Conservation (phyloP, 2,888 invertebrate species). For the Mythimna loreyi region DNA sequence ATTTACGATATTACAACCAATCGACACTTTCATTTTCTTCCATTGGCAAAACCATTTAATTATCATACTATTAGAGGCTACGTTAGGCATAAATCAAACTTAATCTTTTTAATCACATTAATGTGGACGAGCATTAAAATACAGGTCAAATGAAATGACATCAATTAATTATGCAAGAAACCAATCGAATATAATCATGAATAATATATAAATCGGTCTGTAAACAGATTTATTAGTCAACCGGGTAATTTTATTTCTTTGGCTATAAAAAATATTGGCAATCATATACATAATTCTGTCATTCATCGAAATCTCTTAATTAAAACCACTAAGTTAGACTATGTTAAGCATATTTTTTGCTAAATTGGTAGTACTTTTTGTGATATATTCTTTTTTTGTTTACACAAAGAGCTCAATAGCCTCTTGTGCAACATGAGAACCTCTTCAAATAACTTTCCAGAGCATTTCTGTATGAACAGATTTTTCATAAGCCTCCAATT, state of each 20-base stretch:
- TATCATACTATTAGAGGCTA: constrained; percentile 42
- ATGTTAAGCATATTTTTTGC: not conserved
- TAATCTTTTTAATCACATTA: constrained; percentile 52
- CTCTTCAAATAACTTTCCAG: not conserved
- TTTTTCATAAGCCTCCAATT: constrained; percentile 17
- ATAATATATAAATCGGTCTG: constrained; percentile 44
- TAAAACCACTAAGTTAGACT: constrained; percentile 2
- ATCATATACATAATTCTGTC: constrained; percentile 17
- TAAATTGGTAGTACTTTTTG: not conserved
- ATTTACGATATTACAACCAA: constrained; percentile 20
- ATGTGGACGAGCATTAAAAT: constrained; percentile 44
- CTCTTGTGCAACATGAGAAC: not conserved
- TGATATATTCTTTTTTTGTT: not conserved
- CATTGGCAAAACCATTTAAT: constrained; percentile 47
- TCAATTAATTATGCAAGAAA: constrained; percentile 51
- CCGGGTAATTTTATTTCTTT: constrained; percentile 38
- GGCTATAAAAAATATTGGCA: constrained; percentile 33
- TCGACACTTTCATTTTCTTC: constrained; percentile 42
- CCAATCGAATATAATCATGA: constrained; percentile 49
- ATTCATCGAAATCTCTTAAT: constrained; percentile 24
- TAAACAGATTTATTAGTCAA: constrained; percentile 54
- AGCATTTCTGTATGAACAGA: not conserved
- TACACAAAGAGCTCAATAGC: not conserved
- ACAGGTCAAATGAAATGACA: constrained; percentile 51
- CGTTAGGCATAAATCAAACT: constrained; percentile 37